These are phyloP conservation scores for Capreolus pygargus DNA, from an alignment of 2,113 vertebrate species.

Conservation along the genomic window DNA sequence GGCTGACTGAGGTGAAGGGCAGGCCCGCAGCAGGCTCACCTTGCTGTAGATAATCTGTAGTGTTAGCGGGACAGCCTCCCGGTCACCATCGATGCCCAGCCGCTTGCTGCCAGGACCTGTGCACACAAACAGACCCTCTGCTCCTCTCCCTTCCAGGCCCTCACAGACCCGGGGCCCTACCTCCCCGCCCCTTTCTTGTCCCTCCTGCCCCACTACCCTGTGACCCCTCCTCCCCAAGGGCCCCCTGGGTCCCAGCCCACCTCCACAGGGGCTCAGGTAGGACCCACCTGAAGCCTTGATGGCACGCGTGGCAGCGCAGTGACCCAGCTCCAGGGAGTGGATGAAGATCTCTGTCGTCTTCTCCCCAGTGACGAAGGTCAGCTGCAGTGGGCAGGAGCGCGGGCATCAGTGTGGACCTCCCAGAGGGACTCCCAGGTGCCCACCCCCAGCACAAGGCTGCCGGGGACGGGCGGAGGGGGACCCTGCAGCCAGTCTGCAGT, in stretches of 20 bases:
- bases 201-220: not conserved
- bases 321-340: slow-evolving; percentile 95
- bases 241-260: not conserved
- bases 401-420: not conserved
- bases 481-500: not conserved
- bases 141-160: not conserved
- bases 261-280: not conserved
- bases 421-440: rapidly evolving
- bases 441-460: not conserved
- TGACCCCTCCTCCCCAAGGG: not conserved
- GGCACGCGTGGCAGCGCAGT: slow-evolving; percentile 91
- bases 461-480: not conserved
- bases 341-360: slow-evolving; percentile 93
- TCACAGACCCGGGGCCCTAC: not conserved
- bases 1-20: no score
- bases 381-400: slow-evolving; percentile 73
- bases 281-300: slow-evolving; percentile 94
- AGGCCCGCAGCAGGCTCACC: slow-evolving; percentile 73
- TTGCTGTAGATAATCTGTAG: slow-evolving; percentile 93
- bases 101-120: slow-evolving; percentile 93
- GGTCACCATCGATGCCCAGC: slow-evolving; percentile 95
- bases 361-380: slow-evolving; percentile 91
- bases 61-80: slow-evolving; percentile 93
- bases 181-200: not conserved
- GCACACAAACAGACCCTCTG: not conserved